Percentiles rank a stretch among this genome's conserved stretches.
Conservation (phyloP, 1,140 invertebrate genomes). For the Doryteuthis pealeii region DNA sequence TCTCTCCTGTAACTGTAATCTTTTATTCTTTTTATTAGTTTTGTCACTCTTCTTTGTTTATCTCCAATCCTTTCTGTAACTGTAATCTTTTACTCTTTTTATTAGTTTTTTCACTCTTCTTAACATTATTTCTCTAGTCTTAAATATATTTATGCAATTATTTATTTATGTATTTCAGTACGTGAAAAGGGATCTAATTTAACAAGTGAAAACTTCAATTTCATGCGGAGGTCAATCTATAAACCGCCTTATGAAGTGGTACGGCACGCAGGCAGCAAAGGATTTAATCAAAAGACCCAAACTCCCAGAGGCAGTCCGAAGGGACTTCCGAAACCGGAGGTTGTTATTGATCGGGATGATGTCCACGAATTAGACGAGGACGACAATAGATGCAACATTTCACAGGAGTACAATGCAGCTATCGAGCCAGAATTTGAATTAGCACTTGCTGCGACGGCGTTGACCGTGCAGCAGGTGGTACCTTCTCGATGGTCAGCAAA, state of each 20-base stretch:
- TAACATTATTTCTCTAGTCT: not conserved
- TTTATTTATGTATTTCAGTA: conserved; percentile 27
- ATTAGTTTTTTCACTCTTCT: not conserved
- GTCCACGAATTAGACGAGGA: conserved; percentile 24
- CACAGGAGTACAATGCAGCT: not conserved
- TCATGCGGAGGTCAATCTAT: conserved; percentile 39
- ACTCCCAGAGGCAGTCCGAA: conserved; percentile 37
- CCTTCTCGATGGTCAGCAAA: not conserved
- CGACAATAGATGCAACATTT: no score
- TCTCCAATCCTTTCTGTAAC: not conserved
- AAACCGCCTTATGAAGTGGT: conserved; percentile 46
- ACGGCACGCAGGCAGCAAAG: conserved; percentile 34
- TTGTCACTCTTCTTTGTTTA: not conserved
- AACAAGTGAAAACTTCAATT: conserved; percentile 43
- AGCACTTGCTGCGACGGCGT: not conserved
- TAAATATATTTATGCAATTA: no score
- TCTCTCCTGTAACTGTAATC: no score
- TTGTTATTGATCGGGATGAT: conserved; percentile 39
- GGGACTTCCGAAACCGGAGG: conserved; percentile 30
- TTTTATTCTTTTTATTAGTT: no score
- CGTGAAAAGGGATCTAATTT: conserved; percentile 23
- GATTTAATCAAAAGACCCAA: conserved; percentile 8
- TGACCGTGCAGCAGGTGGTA: not conserved
- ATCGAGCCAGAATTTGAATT: not conserved
- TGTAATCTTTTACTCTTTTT: not conserved